Evolutionary conservation across 2,797 vertebrate genomes (phyloP), one percentile per base, ranked within the genome.

Genomic region (Falco novaeseelandiae): DNA sequence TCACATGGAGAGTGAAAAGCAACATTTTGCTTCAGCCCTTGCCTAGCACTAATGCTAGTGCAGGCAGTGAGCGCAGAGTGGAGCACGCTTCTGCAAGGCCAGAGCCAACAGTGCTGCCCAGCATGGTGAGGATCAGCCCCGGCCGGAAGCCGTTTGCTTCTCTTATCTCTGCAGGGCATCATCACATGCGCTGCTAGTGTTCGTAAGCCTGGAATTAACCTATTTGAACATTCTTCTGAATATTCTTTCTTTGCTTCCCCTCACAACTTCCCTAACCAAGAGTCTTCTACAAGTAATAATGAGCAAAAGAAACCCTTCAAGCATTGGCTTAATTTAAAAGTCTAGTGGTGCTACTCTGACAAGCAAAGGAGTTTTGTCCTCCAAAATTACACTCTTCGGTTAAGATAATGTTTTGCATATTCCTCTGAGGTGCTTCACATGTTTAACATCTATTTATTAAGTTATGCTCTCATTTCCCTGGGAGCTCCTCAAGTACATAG

Each of bases 101-200:
- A 70, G 40, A 12, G 78, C 44, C 0, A 1, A 27, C 22, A 40
- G 34, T 0, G 0, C 51, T 48, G 62, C 42, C 0, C 0, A 93
- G 67, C 4, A 1, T 0, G 1, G 57, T 76, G 19, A 58, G 59
- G 34, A 69, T 49, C 69, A 74, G 57, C 17, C 61, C 83, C 70
- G n/a, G 62, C 52, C n/a, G 48, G 83, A 77, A 85, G 46, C 71
- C 55, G 38, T 49, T 86, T 44, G n/a, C 77, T 40, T 51, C 66
- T 81, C 76, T 67, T 76, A 40, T 38, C 38, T 93, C 69, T 84
- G 36, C 3, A 44, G 54, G 30, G n/a, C 59, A 84, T 42, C 59
- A 84, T 42, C 83, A 42, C 40, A 58, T 1, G 4, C 30, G 9
- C 54, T 49, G 51, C 27, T 63, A 14, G 5, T 89, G 36, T 20